Evolutionary conservation across 2,888 invertebrate species (phyloP).

Genomic region (Cephalotes varians): DNA sequence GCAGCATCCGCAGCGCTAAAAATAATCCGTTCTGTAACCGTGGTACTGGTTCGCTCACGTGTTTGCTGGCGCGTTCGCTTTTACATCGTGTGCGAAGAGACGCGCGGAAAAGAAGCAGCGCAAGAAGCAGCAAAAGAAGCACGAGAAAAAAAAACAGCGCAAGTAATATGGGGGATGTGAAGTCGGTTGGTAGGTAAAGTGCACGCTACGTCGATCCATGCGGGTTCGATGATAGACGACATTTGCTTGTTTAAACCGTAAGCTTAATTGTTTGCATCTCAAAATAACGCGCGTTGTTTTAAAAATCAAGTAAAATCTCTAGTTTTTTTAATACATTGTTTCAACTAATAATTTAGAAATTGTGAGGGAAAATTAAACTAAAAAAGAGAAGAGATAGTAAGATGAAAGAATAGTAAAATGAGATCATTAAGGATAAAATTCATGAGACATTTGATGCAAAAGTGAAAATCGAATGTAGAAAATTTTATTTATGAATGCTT

Average conservation of each 20-base stretch:
- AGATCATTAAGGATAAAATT: neutral
- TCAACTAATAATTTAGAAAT: neutral
- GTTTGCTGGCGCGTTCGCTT: conserved; percentile 69
- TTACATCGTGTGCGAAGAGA: conserved; percentile 24
- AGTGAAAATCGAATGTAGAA: neutral
- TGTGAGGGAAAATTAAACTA: neutral
- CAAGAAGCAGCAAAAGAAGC: neutral
- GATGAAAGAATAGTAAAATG: neutral
- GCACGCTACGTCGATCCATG: conserved; percentile 38
- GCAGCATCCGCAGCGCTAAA: conserved; percentile 68
- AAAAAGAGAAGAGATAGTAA: neutral
- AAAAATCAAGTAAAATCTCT: neutral
- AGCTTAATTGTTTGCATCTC: neutral
- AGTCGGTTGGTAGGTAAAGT: conserved; percentile 69
- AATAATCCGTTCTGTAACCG: conserved; percentile 74
- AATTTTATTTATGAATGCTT: neutral
- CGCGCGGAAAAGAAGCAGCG: conserved; percentile 28
- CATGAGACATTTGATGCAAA: neutral
- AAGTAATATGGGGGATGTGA: conserved; percentile 43
- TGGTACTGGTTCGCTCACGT: conserved; percentile 71
- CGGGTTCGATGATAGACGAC: conserved; percentile 62
- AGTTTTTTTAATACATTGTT: neutral
- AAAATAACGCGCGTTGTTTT: neutral
- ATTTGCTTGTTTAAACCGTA: conserved; percentile 27
- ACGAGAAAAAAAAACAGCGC: conserved; percentile 38